Percentiles rank a stretch among this genome's conserved stretches.
These are phyloP conservation scores for Acromyrmex charruanus DNA, from an alignment of 1,140 invertebrate genomes.

Conservation along the genomic window DNA sequence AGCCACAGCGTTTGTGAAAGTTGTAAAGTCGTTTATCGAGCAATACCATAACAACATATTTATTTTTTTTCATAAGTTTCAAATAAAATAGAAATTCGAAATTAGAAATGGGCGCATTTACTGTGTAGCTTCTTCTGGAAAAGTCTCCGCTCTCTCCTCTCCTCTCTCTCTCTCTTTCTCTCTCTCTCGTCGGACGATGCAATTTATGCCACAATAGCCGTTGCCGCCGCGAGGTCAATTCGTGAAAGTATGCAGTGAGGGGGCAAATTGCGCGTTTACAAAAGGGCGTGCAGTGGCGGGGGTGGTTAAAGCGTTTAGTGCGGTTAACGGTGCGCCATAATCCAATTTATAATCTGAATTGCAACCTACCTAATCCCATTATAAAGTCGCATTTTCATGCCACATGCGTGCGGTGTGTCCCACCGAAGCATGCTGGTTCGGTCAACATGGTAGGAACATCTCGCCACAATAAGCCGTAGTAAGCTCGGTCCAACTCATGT, in stretches of 20 bases:
- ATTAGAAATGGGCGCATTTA: not conserved
- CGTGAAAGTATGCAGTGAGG: constrained; percentile 49
- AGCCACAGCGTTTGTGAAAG: not conserved
- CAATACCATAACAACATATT: not conserved
- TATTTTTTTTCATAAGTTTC: not conserved
- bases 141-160: not conserved
- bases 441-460: constrained; percentile 33
- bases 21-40: no score
- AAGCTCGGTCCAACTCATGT: constrained; percentile 50
- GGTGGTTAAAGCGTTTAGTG: constrained; percentile 47
- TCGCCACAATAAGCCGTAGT: constrained; percentile 35
- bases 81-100: constrained; percentile 6
- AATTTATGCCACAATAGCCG: constrained; percentile 35
- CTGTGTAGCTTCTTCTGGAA: not conserved
- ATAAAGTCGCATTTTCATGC: constrained; percentile 78
- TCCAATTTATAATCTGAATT: constrained; percentile 81
- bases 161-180: no score
- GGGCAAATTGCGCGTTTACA: constrained; percentile 66
- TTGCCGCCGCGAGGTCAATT: constrained; percentile 40
- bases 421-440: not conserved
- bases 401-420: constrained; percentile 56
- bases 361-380: constrained; percentile 78
- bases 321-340: constrained; percentile 68
- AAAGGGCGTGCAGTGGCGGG: constrained; percentile 2
- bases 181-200: not conserved